A percentile compares a stretch with the other conserved stretches of the same genome.
These are phyloP conservation scores for Acanthopagrus latus DNA, from an alignment of 2,797 vertebrate species.

Conservation along the genomic window DNA sequence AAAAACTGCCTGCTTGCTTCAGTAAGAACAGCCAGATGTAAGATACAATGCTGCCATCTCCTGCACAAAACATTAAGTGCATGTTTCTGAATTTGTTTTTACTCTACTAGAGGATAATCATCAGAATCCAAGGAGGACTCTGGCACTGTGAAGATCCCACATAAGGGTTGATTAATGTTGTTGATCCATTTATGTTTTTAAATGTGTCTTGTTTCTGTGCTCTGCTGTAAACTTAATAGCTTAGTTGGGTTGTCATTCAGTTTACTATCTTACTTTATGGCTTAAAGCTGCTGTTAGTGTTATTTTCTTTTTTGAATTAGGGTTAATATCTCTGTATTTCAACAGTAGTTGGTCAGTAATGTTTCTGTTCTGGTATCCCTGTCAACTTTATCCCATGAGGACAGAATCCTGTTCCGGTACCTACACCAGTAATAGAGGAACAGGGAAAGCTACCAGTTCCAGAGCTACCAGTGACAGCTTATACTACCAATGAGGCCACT, in stretches of 20 bases:
- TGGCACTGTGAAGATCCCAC: too few relatives aligned
- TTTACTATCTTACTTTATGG: not conserved
- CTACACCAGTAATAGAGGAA: too few relatives aligned
- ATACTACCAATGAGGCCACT: too few relatives aligned
- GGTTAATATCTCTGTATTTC: too few relatives aligned
- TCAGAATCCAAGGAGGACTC: not conserved
- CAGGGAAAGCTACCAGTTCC: too few relatives aligned
- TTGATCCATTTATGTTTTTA: not conserved
- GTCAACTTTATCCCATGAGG: too few relatives aligned
- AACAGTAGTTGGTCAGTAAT: too few relatives aligned
- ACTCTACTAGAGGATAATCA: not conserved
- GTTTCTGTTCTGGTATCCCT: too few relatives aligned
- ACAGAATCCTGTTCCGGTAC: too few relatives aligned
- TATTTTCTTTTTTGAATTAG: too few relatives aligned
- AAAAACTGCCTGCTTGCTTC: not conserved
- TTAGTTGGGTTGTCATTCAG: not conserved
- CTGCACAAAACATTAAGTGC: conserved; percentile 48
- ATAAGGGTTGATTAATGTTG: not conserved
- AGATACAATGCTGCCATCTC: conserved; percentile 72
- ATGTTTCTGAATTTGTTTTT: not conserved
- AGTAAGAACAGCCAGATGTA: not conserved
- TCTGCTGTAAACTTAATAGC: not conserved
- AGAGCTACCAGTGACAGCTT: too few relatives aligned
- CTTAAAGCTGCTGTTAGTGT: too few relatives aligned
- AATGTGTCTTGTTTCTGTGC: not conserved